Evolutionary conservation across 2,113 vertebrate genomes (phyloP).

Genomic region (Boleophthalmus pectinirostris): DNA sequence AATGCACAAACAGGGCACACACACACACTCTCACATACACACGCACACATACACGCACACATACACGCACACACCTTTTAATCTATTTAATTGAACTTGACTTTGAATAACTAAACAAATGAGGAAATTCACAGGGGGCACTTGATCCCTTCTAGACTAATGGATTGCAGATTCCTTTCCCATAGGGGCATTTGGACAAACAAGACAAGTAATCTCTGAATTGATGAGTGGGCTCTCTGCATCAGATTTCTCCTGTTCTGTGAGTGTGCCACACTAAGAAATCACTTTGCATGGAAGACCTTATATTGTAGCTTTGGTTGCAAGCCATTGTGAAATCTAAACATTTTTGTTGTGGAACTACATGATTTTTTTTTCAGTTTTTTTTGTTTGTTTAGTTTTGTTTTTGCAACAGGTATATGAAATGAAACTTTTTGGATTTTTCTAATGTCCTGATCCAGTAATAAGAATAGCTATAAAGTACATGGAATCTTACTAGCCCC

Average conservation of each 20-base stretch:
- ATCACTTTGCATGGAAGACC: slow-evolving; percentile 66
- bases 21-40: slow-evolving; percentile 10
- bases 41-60: slow-evolving; percentile 18
- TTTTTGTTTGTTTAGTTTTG: too few relatives aligned
- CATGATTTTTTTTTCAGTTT: background rate
- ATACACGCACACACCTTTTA: slow-evolving; percentile 53
- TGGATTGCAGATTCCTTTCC: slow-evolving; percentile 79
- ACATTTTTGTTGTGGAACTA: background rate
- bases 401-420: too few relatives aligned
- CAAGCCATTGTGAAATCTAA: background rate
- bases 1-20: slow-evolving; percentile 30
- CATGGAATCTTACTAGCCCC: background rate
- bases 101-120: slow-evolving; percentile 81
- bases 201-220: slow-evolving; percentile 77
- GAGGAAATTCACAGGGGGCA: slow-evolving; percentile 76
- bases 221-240: slow-evolving; percentile 71
- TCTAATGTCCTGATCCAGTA: background rate
- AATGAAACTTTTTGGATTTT: background rate
- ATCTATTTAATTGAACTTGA: slow-evolving; percentile 79
- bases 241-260: slow-evolving; percentile 77
- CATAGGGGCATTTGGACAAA: slow-evolving; percentile 74
- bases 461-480: background rate
- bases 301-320: slow-evolving; percentile 38
- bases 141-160: slow-evolving; percentile 74
- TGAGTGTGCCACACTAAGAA: slow-evolving; percentile 69